phyloP scores from a whole-genome alignment of 2,888 invertebrate genomes.

The Bombylius major region DNA sequence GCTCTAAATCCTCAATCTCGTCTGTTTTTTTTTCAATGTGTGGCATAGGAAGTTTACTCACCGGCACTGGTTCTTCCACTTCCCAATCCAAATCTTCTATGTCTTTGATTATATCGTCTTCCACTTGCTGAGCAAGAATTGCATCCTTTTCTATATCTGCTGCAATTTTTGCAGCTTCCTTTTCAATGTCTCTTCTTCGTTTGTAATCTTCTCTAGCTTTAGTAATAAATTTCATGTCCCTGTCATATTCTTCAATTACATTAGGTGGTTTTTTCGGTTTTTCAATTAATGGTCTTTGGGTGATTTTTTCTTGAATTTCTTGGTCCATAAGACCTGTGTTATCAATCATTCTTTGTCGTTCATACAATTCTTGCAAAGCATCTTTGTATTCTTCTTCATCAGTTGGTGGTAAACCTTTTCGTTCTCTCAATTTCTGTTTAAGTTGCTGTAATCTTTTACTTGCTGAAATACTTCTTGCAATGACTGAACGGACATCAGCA shows the following conservation, averaged over 20 bases:
- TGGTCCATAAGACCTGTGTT: not conserved
- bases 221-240: not conserved
- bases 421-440: not conserved
- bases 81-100: not conserved
- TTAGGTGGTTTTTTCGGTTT: not conserved
- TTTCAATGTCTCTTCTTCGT: not conserved
- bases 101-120: not conserved
- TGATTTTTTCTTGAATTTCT: not conserved
- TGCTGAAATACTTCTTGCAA: not conserved
- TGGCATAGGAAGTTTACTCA: not conserved
- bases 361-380: not conserved
- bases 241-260: not conserved
- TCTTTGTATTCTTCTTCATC: not conserved
- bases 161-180: not conserved
- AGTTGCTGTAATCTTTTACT: not conserved
- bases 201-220: not conserved
- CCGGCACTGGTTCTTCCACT: not conserved
- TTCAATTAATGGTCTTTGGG: not conserved
- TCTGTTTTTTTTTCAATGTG: not conserved
- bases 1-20: no score
- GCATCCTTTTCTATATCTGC: not conserved
- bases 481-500: not conserved
- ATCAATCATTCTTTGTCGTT: not conserved
- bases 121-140: not conserved
- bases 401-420: not conserved